Evolutionary conservation across 2,797 vertebrate species (phyloP).

Genomic region (Pelochelys cantorii): DNA sequence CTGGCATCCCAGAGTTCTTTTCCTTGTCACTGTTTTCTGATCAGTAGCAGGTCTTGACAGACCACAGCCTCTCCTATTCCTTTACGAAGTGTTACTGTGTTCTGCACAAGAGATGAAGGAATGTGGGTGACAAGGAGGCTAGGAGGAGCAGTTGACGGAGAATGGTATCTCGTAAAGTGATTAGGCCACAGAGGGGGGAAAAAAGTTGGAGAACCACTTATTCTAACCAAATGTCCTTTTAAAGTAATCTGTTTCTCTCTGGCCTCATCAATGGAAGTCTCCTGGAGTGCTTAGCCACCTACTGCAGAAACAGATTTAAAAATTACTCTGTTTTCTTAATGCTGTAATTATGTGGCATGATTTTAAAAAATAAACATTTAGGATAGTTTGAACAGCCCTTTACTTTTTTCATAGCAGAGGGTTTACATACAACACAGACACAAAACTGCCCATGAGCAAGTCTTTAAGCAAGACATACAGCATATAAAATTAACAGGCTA

Average conservation of each 20-base stretch:
- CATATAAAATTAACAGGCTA: background rate
- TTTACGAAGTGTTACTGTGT: background rate
- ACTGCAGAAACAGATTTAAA: background rate
- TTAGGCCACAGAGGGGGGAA: background rate
- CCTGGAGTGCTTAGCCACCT: background rate
- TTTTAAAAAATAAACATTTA: background rate
- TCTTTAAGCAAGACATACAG: background rate
- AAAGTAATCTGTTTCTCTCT: background rate
- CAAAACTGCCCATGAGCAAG: background rate
- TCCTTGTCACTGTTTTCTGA: background rate
- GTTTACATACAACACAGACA: background rate
- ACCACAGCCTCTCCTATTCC: fast-evolving
- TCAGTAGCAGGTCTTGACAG: background rate
- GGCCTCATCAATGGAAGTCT: background rate
- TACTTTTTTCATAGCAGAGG: background rate
- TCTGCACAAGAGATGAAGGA: background rate
- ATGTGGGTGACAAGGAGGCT: background rate
- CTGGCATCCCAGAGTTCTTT: background rate
- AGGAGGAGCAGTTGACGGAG: background rate
- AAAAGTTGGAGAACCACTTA: background rate
- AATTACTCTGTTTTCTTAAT: background rate
- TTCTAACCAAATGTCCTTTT: background rate
- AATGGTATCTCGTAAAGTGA: background rate
- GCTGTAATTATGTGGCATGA: background rate
- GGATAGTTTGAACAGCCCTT: background rate